Evolutionary conservation across 2,888 invertebrate species (phyloP).

Genomic region (Cecidostiba fungosa): DNA sequence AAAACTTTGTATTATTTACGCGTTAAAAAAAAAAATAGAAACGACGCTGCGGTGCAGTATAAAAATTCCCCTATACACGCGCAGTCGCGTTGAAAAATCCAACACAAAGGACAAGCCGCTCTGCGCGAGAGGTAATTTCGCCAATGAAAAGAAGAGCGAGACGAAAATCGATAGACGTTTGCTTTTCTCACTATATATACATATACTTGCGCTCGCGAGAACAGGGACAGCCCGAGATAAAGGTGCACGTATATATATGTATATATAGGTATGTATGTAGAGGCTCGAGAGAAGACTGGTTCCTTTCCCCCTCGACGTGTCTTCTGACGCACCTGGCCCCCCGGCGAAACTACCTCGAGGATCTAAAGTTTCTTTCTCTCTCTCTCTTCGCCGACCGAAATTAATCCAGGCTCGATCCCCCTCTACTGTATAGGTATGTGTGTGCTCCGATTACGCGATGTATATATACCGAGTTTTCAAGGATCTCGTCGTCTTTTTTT

Average conservation of each 20-base stretch:
- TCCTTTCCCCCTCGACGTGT: constrained; percentile 72
- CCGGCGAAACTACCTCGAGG: constrained; percentile 67
- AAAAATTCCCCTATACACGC: background rate
- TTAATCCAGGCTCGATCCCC: constrained; percentile 66
- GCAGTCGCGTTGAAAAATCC: constrained; percentile 30
- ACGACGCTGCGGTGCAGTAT: background rate
- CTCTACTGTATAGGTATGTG: constrained; percentile 46
- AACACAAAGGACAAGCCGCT: constrained; percentile 23
- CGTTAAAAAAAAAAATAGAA: background rate
- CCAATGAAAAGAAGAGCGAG: constrained; percentile 49
- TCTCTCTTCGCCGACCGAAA: constrained; percentile 63
- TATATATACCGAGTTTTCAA: background rate
- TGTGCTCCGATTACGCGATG: constrained; percentile 58
- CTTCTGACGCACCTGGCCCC: constrained; percentile 76
- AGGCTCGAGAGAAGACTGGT: constrained; percentile 63
- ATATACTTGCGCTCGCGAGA: background rate
- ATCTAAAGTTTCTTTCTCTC: constrained; percentile 71
- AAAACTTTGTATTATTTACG: background rate
- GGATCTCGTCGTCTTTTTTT: background rate
- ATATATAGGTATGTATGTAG: background rate
- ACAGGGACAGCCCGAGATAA: background rate
- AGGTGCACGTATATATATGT: too few species aligned
- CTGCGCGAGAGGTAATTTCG: constrained; percentile 51
- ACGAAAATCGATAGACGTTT: constrained; percentile 36
- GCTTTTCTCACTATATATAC: constrained; percentile 22